Evolutionary conservation across 2,888 invertebrate species (phyloP).

Genomic region (Aspidiotus destructor): DNA sequence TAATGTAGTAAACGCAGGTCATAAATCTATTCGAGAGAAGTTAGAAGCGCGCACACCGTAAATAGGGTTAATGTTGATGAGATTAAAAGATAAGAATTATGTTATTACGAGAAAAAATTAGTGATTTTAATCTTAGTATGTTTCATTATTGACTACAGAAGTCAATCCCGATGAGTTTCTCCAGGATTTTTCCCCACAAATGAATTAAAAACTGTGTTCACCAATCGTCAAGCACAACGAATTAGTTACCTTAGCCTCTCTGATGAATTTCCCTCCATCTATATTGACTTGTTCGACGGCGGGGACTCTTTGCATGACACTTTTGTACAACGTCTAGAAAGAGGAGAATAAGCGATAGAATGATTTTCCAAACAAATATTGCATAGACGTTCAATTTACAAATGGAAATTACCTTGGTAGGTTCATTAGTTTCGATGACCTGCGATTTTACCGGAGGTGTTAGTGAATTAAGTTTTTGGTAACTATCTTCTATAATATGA

Average conservation of each 20-base stretch:
- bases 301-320: slow-evolving; percentile 83
- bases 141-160: not conserved
- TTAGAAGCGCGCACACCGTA: slow-evolving; percentile 1
- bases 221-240: no score
- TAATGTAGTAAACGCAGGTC: slow-evolving; percentile 75
- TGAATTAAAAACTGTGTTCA: no score
- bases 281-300: slow-evolving; percentile 92
- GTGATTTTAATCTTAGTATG: not conserved
- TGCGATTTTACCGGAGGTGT: slow-evolving; percentile 53
- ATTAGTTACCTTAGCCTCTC: slow-evolving; percentile 88
- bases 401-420: slow-evolving; percentile 57
- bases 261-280: slow-evolving; percentile 87
- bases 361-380: not conserved
- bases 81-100: not conserved
- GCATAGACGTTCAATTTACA: not conserved
- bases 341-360: not conserved
- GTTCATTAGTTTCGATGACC: slow-evolving; percentile 65
- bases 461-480: slow-evolving; percentile 65
- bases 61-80: slow-evolving; percentile 32
- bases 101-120: slow-evolving; percentile 5
- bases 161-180: not conserved
- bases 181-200: no score
- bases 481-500: slow-evolving; percentile 76
- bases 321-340: slow-evolving; percentile 76
- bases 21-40: slow-evolving; percentile 57